Base-by-base conservation (phyloP, 2,797 vertebrate species). In the Anabacerthia variegaticeps region DNA sequence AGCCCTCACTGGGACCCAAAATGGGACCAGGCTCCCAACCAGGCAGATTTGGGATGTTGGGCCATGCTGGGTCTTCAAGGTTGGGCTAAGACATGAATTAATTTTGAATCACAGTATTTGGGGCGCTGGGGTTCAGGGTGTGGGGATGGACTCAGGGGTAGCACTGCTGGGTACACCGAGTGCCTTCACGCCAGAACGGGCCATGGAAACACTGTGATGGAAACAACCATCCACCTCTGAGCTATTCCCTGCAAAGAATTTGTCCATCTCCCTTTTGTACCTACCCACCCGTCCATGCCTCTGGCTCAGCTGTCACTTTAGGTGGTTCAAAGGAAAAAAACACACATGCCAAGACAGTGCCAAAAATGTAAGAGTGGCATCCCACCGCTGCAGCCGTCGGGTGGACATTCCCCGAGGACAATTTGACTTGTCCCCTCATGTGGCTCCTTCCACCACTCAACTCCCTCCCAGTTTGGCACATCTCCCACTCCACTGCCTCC, bases 371-470 rank as follows among this genome's bases (percentile, higher is more conserved):
- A 66, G 20, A 37, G 54, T 80, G 79, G 54, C 56, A 68, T 84
- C 44, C 52, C 66, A 7, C 48, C 0, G 1, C 24, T 67, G 86
- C 0, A 0, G 22, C 69, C 7, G 4, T n/a, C 0, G 0, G 39
- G 23, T 65, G 89, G 78, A 69, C 23, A 21, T 58, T 66, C 46
- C 55, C 73, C 7, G 4, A 36, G 28, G 27, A 48, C 58, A 85
- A 19, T 26, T 43, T 43, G 10, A 55, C 28, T 67, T 4, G 8
- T 86, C 59, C 46, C 52, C 9, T 32, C 20, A 9, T 3, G 4
- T 0, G 1, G 44, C 41, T 91, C 58, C 61, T 90, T 74, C 71
- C n/a, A 66, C 68, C 61, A 61, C 36, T 71, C 69, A 79, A 59
- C 4, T 11, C 27, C 56, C 52, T 73, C 74, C 81, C 72, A n/a